Conservation (phyloP, 2,113 vertebrate genomes). For the Ascaphus truei region DNA sequence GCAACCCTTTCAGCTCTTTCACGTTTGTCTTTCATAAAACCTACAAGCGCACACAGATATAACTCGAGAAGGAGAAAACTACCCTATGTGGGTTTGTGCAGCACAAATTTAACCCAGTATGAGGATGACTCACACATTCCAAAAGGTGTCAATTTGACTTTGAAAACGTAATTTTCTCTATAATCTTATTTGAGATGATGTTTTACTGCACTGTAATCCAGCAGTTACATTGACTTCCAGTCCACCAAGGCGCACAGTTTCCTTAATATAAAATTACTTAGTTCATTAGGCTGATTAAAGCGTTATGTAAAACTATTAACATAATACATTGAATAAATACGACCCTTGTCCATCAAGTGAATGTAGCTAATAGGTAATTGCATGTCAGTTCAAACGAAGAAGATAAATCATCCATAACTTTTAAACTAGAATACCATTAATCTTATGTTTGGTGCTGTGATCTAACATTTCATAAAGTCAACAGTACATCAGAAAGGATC, state of each 20-base stretch:
- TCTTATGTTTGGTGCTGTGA: too few species aligned
- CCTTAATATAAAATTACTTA: constrained; percentile 10
- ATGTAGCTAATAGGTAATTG: constrained; percentile 16
- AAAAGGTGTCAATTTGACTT: too few species aligned
- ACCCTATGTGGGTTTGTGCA: too few species aligned
- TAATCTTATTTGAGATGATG: background rate
- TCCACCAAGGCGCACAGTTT: background rate
- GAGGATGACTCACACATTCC: too few species aligned
- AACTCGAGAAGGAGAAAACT: too few species aligned
- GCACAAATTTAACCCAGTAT: too few species aligned
- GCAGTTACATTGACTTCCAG: background rate
- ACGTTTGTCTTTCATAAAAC: too few species aligned
- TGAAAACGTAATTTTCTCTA: background rate
- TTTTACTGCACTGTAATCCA: background rate
- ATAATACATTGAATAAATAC: constrained; percentile 14
- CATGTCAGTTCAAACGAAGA: background rate
- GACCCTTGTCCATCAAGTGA: constrained; percentile 4
- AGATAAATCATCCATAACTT: constrained; percentile 1
- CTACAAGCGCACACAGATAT: too few species aligned
- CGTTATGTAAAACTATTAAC: constrained; percentile 22
- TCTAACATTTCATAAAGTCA: too few species aligned
- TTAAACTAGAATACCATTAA: background rate
- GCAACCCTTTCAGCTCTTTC: too few species aligned
- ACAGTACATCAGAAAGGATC: too few species aligned
- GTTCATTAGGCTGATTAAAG: constrained; percentile 4